phyloP scores from a whole-genome alignment of 1,140 invertebrate genomes.

The Plodia interpunctella region DNA sequence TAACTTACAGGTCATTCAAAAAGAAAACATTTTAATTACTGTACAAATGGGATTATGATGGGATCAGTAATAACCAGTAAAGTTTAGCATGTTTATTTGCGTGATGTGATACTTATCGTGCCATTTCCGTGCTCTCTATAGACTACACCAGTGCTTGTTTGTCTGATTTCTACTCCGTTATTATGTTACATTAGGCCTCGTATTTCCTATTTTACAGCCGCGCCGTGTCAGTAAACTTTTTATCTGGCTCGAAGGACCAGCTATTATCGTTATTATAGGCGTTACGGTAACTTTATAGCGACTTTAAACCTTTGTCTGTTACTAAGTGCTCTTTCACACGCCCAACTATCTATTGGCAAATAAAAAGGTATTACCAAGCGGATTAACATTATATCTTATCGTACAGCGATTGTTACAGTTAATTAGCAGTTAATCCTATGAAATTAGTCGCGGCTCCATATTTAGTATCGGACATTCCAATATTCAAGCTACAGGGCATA shows the following conservation, averaged over 20 bases:
- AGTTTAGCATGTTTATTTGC: no score
- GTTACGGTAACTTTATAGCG: conserved; percentile 18
- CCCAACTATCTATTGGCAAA: not conserved
- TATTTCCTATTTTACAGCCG: conserved; percentile 32
- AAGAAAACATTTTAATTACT: no score
- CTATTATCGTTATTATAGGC: conserved; percentile 16
- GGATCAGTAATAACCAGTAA: no score
- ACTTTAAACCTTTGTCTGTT: conserved; percentile 18
- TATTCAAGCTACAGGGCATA: not conserved
- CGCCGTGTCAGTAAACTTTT: conserved; percentile 18
- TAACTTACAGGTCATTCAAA: no score
- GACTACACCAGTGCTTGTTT: conserved; percentile 24
- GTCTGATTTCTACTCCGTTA: conserved; percentile 50
- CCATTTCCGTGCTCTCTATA: not conserved
- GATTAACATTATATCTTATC: not conserved
- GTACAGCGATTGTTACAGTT: not conserved
- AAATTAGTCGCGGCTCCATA: no score
- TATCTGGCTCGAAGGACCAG: conserved; percentile 22
- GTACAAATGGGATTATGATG: no score
- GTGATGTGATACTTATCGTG: not conserved
- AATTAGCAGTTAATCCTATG: not conserved
- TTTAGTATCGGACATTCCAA: not conserved
- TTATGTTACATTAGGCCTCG: conserved; percentile 47
- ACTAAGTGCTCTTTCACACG: not conserved
- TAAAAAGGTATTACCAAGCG: not conserved